Conservation (phyloP, 1,140 invertebrate species). For the Chionoecetes opilio region DNA sequence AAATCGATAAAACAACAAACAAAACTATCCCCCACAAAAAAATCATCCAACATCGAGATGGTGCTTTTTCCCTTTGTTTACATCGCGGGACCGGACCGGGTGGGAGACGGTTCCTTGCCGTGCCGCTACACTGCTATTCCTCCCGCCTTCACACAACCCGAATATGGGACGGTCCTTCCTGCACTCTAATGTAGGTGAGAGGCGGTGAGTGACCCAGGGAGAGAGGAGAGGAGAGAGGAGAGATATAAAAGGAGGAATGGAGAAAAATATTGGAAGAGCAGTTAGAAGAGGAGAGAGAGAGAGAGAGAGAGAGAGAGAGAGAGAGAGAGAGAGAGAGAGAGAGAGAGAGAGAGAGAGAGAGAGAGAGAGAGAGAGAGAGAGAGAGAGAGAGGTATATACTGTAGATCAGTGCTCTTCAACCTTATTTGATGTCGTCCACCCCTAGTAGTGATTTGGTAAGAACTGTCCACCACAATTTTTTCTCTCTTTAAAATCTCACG, state of each 20-base stretch:
- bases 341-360: not conserved
- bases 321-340: not conserved
- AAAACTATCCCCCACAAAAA: too few species aligned
- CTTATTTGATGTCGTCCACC: too few species aligned
- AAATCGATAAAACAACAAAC: not conserved
- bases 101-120: not conserved
- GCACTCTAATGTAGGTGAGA: conserved; percentile 12
- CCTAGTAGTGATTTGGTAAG: too few species aligned
- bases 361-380: not conserved
- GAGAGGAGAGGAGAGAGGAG: not conserved
- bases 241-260: conserved; percentile 33
- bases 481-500: too few species aligned
- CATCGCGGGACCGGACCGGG: not conserved
- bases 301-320: conserved; percentile 41
- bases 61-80: too few species aligned
- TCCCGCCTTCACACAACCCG: not conserved
- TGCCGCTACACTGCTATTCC: not conserved
- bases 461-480: too few species aligned
- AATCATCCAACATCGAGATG: too few species aligned
- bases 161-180: conserved; percentile 11
- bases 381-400: too few species aligned
- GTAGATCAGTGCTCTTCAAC: too few species aligned
- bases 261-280: not conserved
- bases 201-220: not conserved
- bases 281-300: conserved; percentile 34